Base-by-base conservation (phyloP, 2,797 vertebrate species). In the Channa striata region DNA sequence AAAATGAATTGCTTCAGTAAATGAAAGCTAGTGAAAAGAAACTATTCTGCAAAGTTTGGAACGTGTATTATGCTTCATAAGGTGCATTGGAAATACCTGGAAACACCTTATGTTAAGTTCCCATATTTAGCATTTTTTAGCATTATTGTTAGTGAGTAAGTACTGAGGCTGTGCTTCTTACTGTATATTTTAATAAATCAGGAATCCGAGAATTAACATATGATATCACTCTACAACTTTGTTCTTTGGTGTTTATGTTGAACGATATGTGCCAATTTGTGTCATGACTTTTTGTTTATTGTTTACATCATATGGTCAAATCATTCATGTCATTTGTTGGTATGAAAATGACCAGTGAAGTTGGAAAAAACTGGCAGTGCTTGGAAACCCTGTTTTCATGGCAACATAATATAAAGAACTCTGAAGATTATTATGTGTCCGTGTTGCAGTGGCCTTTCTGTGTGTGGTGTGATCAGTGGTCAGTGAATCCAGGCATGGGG, bases 401-500 rank as follows among this genome's bases (percentile, higher is more conserved):
- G 5, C 10, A 52, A 30, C 62, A 30, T 68, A 16, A 12, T 51
- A 1, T 1, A 25, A 36, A 39, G 13, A 11, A 40, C 21, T 7
- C 17, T 11, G 1, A 14, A n/a, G n/a, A 9, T 40, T 17, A 1
- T 39, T 10, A 43, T 48, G 8, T 8, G 8, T 37, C n/a, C 36
- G n/a, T 8, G 23, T 36, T 19, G 44, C 16, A 60, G 21, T 11
- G 11, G 20, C 10, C 17, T 52, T 1, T 53, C 5, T 72, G 33
- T 2, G 16, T 21, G 25, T 34, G 43, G 11, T 36, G 36, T 11
- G 11, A 13, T 79, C 44, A 85, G 56, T 87, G 86, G 79, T 89
- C 86, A 74, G 75, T 84, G 87, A 96, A 96, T 30, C 96, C 95
- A 0, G 95, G 95, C 95, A 96, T 96, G 67, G 95, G 95, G 90